Base-by-base conservation (phyloP, 2,113 vertebrate species). In the Muscicapa adusta region DNA sequence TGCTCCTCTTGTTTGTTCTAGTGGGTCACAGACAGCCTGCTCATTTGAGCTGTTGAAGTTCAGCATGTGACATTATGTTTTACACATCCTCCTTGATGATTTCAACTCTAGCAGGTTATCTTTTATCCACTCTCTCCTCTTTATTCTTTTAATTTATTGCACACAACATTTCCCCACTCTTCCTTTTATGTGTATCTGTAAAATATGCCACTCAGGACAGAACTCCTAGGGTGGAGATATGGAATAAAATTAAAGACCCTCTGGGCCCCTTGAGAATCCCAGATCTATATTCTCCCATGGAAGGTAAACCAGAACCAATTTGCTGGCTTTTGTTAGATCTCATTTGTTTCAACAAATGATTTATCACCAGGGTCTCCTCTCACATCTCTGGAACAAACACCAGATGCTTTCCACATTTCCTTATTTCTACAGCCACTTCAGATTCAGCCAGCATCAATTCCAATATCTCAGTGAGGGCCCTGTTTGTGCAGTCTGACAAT, bases 401-500 rank as follows among this genome's bases (percentile, higher is more conserved):
- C 71, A 77, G 63, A 68, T 75, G 68, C 63, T 93, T 93, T 89
- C 79, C 62, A 34, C 1, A 0, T 71, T 63, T 88, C 45, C 57
- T 96, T 87, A 85, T 94, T 94, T 92, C 71, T 94, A 36, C 63
- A 94, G 36, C 50, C 80, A 94, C 78, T 94, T 91, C 78, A 82
- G 61, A 91, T 85, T 91, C 71, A 89, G 74, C 47, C 53, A 91
- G 74, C 38, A 75, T 91, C 85, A 92, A 33, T 94, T 96, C 43
- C 58, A 91, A 28, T 82, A 94, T 88, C 83, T 91, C 56, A 77
- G 43, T 58, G 57, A 94, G 47, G 43, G 72, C 56, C 22, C 42
- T 94, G 68, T 96, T 97, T 96, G 67, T 75, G 43, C 86, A 93
- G 72, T 18, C 54, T 86, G 90, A 91, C 94, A 97, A 92, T 93